Percentiles rank a stretch among this genome's conserved stretches.
Evolutionary conservation across 2,113 vertebrate genomes (phyloP).

Genomic region (Haliaeetus leucogaster): DNA sequence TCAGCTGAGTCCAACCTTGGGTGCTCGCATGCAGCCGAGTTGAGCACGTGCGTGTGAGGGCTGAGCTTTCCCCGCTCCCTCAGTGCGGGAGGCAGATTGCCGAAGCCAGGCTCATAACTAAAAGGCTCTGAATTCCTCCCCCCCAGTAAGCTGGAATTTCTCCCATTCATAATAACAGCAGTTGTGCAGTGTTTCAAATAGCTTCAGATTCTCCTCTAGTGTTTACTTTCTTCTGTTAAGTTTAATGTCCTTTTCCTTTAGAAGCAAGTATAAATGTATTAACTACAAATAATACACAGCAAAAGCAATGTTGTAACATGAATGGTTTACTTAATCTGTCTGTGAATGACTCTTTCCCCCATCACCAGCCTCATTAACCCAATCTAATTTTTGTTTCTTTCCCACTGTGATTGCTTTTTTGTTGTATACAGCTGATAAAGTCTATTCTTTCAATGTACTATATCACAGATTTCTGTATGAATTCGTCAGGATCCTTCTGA

Average conservation of each 20-base stretch:
- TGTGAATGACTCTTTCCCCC: neutral
- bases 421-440: neutral
- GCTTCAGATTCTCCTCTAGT: neutral
- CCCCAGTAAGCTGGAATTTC: neutral
- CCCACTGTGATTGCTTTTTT: neutral
- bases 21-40: neutral
- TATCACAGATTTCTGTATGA: neutral
- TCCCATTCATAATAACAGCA: neutral
- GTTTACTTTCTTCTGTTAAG: neutral
- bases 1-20: neutral
- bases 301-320: neutral
- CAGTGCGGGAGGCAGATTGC: neutral
- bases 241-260: neutral
- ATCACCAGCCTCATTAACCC: neutral
- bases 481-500: neutral
- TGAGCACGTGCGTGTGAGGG: fast-evolving
- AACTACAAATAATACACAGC: neutral
- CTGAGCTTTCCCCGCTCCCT: neutral
- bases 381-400: neutral
- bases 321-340: neutral
- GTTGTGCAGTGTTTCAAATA: neutral
- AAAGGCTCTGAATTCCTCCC: neutral
- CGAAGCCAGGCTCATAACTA: neutral
- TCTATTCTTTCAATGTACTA: neutral
- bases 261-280: neutral